Evolutionary conservation across 2,888 invertebrate species (phyloP), one percentile per base, ranked within the genome.

Genomic region (Unio delphinus): DNA sequence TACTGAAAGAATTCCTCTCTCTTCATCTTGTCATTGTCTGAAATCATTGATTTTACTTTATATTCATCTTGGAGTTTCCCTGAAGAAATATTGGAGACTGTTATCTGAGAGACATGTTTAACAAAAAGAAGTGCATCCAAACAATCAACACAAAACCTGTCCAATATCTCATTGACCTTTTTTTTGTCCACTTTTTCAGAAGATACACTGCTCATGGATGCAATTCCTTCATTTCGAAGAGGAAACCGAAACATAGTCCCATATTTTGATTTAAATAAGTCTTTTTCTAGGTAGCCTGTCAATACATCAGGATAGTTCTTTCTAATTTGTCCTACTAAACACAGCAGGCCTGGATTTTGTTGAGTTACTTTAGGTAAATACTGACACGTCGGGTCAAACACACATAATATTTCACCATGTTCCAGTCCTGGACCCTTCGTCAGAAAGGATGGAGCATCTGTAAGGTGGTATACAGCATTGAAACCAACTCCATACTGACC

Each of bases 401-500:
- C 72, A 69, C 81, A 80, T 45, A 85, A 60, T 45, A 73, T 61
- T 45, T 81, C 80, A 20, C 70, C 69, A n/a, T 69, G 60, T 66
- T 75, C 74, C 54, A 64, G 64, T 28, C 67, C 61, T 23, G 75
- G 72, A 26, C 80, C 83, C 15, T 72, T 75, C 5, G 87, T 84
- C 61, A 87, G 68, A 74, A 89, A 88, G 30, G 87, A 84, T 1
- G 89, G 89, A 1, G 81, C 85, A 71, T 89, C 89, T 45, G 89
- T 89, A 17, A 89, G 63, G 74, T 88, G 85, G 73, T 89, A 89
- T 4, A 89, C 89, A 54, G 83, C 84, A 75, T 88, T 89, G 74
- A 89, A 89, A 0, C 89, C 89, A 34, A 89, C 86, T 34, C 89
- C 89, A 80, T 86, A 89, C 67, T 88, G 86, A 4, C 89, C 89